phyloP scores from a whole-genome alignment of 2,113 vertebrate species.

The Poeciliopsis retropinna region DNA sequence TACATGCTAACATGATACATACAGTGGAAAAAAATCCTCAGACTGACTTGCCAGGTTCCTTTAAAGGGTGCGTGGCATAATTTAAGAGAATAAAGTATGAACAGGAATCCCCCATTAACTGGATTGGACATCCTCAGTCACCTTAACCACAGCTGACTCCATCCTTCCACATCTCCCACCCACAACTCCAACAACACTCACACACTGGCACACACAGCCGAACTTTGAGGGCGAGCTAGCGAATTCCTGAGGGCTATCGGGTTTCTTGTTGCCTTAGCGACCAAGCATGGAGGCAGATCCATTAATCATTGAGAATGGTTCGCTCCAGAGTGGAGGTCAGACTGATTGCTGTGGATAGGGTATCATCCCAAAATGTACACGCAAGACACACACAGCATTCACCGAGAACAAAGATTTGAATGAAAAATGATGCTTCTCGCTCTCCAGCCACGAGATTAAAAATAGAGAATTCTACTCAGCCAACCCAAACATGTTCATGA shows the following conservation, averaged over 20 bases:
- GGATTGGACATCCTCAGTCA: slow-evolving; percentile 40
- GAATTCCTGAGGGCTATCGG: slow-evolving; percentile 96
- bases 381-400: slow-evolving; percentile 13
- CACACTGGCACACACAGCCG: slow-evolving; percentile 50
- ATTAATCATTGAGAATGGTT: slow-evolving; percentile 99
- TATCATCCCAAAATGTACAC: slow-evolving; percentile 89
- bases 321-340: slow-evolving; percentile 96
- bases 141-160: slow-evolving; percentile 57
- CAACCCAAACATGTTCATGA: background rate
- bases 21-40: slow-evolving; percentile 8
- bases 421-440: slow-evolving; percentile 92
- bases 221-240: slow-evolving; percentile 84
- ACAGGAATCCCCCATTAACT: slow-evolving; percentile 26
- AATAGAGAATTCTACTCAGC: background rate
- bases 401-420: slow-evolving; percentile 95
- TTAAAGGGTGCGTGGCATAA: slow-evolving; percentile 12
- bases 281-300: slow-evolving; percentile 97
- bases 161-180: slow-evolving; percentile 65
- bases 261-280: slow-evolving; percentile 98
- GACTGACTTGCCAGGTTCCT: slow-evolving; percentile 3
- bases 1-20: slow-evolving; percentile 1
- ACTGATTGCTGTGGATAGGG: slow-evolving; percentile 99
- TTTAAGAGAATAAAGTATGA: slow-evolving; percentile 2
- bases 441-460: slow-evolving; percentile 49
- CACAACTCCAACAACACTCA: slow-evolving; percentile 46